Percentiles rank a stretch among this genome's conserved stretches.
Conservation (phyloP, 2,888 invertebrate species). For the Amblyteles armatorius region DNA sequence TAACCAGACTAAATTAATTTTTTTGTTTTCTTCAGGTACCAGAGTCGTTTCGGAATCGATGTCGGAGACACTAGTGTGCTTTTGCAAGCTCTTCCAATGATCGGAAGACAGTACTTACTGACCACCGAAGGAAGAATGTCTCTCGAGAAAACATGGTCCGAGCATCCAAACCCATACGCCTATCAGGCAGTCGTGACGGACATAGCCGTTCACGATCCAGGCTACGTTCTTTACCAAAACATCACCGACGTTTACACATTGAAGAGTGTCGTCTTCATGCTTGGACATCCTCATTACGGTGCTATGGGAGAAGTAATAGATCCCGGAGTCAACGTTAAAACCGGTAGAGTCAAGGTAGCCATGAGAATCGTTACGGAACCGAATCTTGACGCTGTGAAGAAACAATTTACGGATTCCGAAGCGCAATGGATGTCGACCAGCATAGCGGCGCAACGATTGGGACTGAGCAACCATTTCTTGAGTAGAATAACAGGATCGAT, state of each 20-base stretch:
- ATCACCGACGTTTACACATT: constrained; percentile 89
- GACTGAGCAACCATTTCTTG: constrained; percentile 90
- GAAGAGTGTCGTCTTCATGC: constrained; percentile 90
- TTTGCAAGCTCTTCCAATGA: constrained; percentile 90
- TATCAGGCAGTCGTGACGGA: constrained; percentile 89
- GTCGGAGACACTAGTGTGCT: constrained; percentile 89
- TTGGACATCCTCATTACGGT: constrained; percentile 93
- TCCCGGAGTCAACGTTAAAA: constrained; percentile 85
- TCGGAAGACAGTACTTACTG: constrained; percentile 89
- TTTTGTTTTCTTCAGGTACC: constrained; percentile 82
- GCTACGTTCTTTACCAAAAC: constrained; percentile 83
- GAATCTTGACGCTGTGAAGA: constrained; percentile 79
- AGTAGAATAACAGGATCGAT: constrained; percentile 95
- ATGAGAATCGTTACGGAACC: constrained; percentile 87
- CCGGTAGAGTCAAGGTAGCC: constrained; percentile 87
- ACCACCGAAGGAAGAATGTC: constrained; percentile 88
- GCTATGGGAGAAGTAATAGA: constrained; percentile 89
- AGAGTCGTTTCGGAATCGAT: constrained; percentile 91
- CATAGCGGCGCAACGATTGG: constrained; percentile 87
- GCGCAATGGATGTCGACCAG: constrained; percentile 86
- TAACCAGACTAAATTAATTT: neutral
- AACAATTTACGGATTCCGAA: constrained; percentile 78
- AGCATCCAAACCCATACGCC: constrained; percentile 88
- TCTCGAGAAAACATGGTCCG: constrained; percentile 91
- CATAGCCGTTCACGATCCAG: constrained; percentile 84